phyloP scores from a whole-genome alignment of 2,113 vertebrate species.

The Casuarius casuarius region DNA sequence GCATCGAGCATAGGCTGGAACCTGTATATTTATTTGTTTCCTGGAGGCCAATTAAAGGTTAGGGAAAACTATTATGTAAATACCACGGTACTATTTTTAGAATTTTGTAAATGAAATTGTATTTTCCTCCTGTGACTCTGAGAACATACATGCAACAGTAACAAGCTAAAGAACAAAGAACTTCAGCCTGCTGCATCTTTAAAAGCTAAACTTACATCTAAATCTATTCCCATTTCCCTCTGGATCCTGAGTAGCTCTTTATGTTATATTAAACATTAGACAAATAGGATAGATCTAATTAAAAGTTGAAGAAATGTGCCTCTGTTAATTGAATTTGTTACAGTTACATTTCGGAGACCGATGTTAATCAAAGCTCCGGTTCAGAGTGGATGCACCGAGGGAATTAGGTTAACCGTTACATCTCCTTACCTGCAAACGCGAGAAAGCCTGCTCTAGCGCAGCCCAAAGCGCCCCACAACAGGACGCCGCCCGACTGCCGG shows the following conservation, averaged over 20 bases:
- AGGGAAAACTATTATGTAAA: not conserved
- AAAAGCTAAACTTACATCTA: constrained; percentile 16
- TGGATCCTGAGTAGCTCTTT: constrained; percentile 51
- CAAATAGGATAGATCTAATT: constrained; percentile 79
- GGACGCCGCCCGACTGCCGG: not conserved
- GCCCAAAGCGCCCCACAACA: not conserved
- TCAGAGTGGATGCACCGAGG: constrained; percentile 73
- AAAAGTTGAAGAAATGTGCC: constrained; percentile 80
- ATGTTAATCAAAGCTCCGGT: constrained; percentile 79
- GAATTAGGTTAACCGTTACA: constrained; percentile 66
- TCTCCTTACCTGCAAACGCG: constrained; percentile 65
- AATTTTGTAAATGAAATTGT: not conserved
- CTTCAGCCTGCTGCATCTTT: not conserved
- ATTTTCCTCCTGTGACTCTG: not conserved
- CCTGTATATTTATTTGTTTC: not conserved
- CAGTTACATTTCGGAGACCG: constrained; percentile 79
- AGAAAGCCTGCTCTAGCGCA: constrained; percentile 51
- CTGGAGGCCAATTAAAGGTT: not conserved
- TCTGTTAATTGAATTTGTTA: constrained; percentile 78
- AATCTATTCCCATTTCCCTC: constrained; percentile 41
- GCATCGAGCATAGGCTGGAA: not conserved
- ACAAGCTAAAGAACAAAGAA: constrained; percentile 32
- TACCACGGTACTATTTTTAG: not conserved
- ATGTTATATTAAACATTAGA: constrained; percentile 77
- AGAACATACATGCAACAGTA: not conserved